phyloP scores from a whole-genome alignment of 2,113 vertebrate species.

The Columba livia region DNA sequence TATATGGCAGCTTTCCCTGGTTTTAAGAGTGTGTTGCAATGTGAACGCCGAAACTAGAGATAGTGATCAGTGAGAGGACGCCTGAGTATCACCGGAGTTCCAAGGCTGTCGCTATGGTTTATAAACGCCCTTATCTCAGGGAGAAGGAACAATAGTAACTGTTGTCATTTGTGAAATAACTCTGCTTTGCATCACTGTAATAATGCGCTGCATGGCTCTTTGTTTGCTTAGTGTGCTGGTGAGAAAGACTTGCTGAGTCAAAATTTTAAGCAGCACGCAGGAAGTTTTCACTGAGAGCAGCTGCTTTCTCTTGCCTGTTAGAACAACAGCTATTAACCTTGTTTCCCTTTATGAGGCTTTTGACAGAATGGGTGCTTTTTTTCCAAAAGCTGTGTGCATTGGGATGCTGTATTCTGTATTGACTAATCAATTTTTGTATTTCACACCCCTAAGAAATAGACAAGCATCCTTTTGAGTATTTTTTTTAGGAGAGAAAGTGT shows the following conservation, averaged over 20 bases:
- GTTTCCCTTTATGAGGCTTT: background rate
- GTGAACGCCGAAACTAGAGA: background rate
- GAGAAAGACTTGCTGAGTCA: background rate
- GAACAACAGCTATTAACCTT: background rate
- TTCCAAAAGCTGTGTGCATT: accelerated
- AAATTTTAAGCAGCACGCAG: background rate
- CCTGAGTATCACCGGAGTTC: accelerated
- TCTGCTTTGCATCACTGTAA: background rate
- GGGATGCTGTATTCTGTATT: background rate
- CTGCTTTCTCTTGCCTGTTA: background rate
- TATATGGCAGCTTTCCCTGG: accelerated
- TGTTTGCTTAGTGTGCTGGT: background rate
- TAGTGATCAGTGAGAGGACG: background rate
- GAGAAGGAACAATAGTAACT: background rate
- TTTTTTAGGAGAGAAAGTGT: background rate
- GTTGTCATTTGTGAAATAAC: background rate
- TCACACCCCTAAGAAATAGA: background rate
- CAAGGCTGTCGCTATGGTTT: background rate
- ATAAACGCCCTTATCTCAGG: background rate
- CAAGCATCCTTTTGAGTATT: accelerated
- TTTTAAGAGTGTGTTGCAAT: accelerated
- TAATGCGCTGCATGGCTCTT: background rate
- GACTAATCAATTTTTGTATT: background rate
- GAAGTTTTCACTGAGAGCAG: background rate
- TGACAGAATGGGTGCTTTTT: accelerated